A percentile compares a stretch with the other conserved stretches of the same genome.
phyloP scores from a whole-genome alignment of 2,113 vertebrate species.

The Clarias magur region DNA sequence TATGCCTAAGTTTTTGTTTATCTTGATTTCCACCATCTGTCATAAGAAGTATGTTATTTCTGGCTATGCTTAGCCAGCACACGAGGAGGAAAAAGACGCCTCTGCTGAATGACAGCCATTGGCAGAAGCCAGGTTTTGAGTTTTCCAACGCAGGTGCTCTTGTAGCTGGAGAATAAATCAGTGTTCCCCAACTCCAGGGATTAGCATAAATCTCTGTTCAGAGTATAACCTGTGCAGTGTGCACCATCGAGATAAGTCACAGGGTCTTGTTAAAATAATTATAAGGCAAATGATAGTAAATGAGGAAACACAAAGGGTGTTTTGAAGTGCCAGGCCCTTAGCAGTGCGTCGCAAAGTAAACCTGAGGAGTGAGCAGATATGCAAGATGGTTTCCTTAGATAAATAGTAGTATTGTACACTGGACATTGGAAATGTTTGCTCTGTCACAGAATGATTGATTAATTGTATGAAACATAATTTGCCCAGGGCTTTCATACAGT shows the following conservation, averaged over 20 bases:
- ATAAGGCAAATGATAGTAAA: background rate
- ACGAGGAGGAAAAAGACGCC: background rate
- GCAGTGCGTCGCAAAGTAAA: background rate
- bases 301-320: background rate
- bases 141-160: background rate
- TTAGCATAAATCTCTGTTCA: conserved; percentile 17
- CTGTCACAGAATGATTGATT: background rate
- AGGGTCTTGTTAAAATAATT: conserved; percentile 28
- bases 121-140: background rate
- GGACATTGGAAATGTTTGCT: background rate
- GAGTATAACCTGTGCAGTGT: background rate
- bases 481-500: background rate
- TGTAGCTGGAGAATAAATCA: conserved; percentile 4
- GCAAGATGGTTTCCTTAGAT: background rate
- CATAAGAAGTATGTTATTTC: background rate
- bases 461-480: background rate
- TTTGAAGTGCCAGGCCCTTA: background rate
- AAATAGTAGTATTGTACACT: background rate
- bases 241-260: background rate
- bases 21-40: background rate
- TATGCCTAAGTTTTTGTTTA: background rate
- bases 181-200: background rate
- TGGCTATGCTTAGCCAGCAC: background rate
- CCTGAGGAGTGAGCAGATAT: background rate
- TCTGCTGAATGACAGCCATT: background rate